A percentile compares a stretch with the other conserved stretches of the same genome.
These are phyloP conservation scores for Branchellion lobata DNA, from an alignment of 2,888 invertebrate genomes.

Conservation along the genomic window DNA sequence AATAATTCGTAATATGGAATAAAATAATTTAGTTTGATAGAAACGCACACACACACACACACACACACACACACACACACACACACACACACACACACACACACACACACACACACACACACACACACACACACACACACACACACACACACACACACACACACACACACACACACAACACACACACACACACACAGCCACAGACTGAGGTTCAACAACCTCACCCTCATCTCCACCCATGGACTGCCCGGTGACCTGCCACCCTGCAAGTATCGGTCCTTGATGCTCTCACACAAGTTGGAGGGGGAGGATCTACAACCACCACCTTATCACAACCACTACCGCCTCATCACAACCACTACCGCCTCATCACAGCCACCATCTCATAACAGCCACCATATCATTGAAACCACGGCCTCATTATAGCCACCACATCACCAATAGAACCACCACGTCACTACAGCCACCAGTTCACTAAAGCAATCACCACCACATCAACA, in stretches of 20 bases:
- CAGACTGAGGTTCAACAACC: slow-evolving; percentile 70
- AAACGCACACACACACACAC: too few relatives aligned
- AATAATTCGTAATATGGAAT: not conserved
- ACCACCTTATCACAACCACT: not conserved
- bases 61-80: too few relatives aligned
- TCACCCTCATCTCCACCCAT: slow-evolving; percentile 72
- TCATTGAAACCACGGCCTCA: too few relatives aligned
- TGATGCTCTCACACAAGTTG: slow-evolving; percentile 54
- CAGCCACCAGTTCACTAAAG: too few relatives aligned
- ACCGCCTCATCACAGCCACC: not conserved
- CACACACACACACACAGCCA: slow-evolving; percentile 58
- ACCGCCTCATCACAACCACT: not conserved
- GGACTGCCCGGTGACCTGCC: slow-evolving; percentile 66
- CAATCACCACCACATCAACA: not conserved
- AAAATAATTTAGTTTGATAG: too few relatives aligned
- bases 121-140: too few relatives aligned
- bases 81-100: too few relatives aligned
- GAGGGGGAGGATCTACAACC: not conserved
- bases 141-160: too few relatives aligned
- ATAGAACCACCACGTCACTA: not conserved
- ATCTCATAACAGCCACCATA: too few relatives aligned
- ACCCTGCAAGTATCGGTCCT: slow-evolving; percentile 56
- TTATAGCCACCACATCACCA: not conserved
- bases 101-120: too few relatives aligned
- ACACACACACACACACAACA: too few relatives aligned